Base-by-base conservation (phyloP, 1,140 invertebrate species). In the Procambarus virginalis region DNA sequence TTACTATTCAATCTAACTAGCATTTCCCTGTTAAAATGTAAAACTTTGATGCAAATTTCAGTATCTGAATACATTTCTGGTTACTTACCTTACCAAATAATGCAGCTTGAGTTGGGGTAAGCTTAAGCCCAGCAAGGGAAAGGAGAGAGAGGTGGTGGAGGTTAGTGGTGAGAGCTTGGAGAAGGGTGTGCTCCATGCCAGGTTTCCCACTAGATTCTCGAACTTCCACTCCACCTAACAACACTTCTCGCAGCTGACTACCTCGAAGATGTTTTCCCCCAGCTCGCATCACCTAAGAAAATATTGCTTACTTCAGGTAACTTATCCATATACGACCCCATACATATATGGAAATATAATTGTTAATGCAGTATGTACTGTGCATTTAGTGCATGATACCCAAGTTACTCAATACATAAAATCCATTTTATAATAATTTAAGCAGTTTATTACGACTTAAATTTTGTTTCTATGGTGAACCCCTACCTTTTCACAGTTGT, bases 81-180 rank as follows among this genome's bases (percentile, higher is more conserved):
- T 55, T 55, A 75, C 81, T 86, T 84, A 93, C 94, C 86, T 94
- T 94, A 0, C 94, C 94, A 12, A 95, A 91, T 2, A 93, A 93
- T 10, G 93, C 86, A 0, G 93, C 93, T 80, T 94, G 94, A 3
- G 79, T 92, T 49, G 94, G 93, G 0, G 93, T 93, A 9, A 95
- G 89, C 68, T 93, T 93, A 6, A 95, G 92, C 0, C 94, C 94
- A 70, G 94, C 93, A 55, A 95, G 92, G 81, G 94, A 94, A 49
- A 95, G 92, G 93, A 94, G 94, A 4, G 93, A 93, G n/a, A 94
- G 92, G 55, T 93, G 93, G 68, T 94, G 93, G 9, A 94, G 91
- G 81, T 94, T 94, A 3, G 93, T 92, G 0, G 94, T 93, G 10
- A 94, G 86, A 34, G 94, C 94, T 81, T 94, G 93, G 3, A 95